Evolutionary conservation across 1,140 invertebrate species (phyloP), one percentile per base, ranked within the genome.

Genomic region (Pseudomyrmex cubaensis): DNA sequence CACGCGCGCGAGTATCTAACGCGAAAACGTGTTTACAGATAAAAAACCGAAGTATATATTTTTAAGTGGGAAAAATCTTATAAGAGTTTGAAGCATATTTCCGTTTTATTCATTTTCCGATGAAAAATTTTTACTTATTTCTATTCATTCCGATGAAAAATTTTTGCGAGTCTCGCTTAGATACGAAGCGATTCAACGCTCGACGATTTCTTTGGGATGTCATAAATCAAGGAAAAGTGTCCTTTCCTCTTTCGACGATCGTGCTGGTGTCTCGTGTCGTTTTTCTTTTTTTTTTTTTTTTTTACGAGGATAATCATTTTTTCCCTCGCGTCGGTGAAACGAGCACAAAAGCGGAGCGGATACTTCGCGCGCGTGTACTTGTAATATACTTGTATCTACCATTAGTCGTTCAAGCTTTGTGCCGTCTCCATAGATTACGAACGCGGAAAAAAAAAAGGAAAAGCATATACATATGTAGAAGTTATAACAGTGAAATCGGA

Each of bases 371-470:
- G 86, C 77, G 87, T 89, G 88, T 91, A 91, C 88, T 89, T 94
- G 92, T 94, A 93, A 92, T 87, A 92, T 93, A 93, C 72, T 91
- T 92, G 91, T 93, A 94, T 92, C 75, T 92, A 92, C 82, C 89
- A 92, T 85, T 93, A 94, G 91, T 90, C 89, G 90, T 93, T 93
- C 92, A 93, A 35, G 92, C 93, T 94, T 94, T 92, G 92, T 93
- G 91, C 92, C 92, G 92, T 94, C 92, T 94, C 86, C 89, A 86
- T 92, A 93, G 87, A 92, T 92, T 92, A 93, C 85, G 84, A 90
- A 90, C 88, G 86, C 88, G 69, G 88, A 85, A 35, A 35, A 35
- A 35, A 35, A 7, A 90, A 87, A 66, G 69, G 22, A 83, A 89
- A 86, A 77, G 69, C 52, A 83, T 84, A 86, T 90, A 89, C 74